Conservation (phyloP, 2,888 invertebrate genomes). For the Diloba caeruleocephala region DNA sequence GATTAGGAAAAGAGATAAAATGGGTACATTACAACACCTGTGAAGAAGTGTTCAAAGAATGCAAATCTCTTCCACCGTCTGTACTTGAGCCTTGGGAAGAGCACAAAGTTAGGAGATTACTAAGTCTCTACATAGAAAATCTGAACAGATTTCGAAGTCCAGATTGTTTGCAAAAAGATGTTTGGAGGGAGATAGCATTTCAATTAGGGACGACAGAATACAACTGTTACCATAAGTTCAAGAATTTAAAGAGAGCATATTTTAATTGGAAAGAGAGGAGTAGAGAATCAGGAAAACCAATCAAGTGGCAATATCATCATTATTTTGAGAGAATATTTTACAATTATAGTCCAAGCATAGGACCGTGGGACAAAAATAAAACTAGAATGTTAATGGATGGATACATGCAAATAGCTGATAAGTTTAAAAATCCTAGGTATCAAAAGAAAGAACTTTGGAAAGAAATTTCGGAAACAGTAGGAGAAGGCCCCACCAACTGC, state of each 20-base stretch:
- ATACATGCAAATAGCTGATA: conserved; percentile 75
- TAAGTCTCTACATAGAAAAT: conserved; percentile 79
- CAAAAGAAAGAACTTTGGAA: conserved; percentile 83
- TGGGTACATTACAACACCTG: conserved; percentile 81
- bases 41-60: conserved; percentile 81
- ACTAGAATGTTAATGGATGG: conserved; percentile 73
- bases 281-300: conserved; percentile 70
- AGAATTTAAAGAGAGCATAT: conserved; percentile 81
- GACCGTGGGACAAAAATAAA: conserved; percentile 77
- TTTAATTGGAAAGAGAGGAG: conserved; percentile 75
- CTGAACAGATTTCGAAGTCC: conserved; percentile 71
- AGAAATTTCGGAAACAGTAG: conserved; percentile 72
- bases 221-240: conserved; percentile 83
- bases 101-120: conserved; percentile 71
- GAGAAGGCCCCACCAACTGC: conserved; percentile 71
- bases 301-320: conserved; percentile 80
- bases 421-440: conserved; percentile 76
- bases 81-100: conserved; percentile 81
- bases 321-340: conserved; percentile 83
- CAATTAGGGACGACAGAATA: conserved; percentile 77
- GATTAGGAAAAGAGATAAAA: conserved; percentile 78
- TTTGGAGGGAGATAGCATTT: conserved; percentile 82
- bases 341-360: conserved; percentile 71
- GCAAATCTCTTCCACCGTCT: conserved; percentile 69
- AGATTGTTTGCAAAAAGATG: conserved; percentile 75